A percentile compares a stretch with the other conserved stretches of the same genome.
Conservation (phyloP, 2,888 invertebrate species). For the Physocephala rufipes region DNA sequence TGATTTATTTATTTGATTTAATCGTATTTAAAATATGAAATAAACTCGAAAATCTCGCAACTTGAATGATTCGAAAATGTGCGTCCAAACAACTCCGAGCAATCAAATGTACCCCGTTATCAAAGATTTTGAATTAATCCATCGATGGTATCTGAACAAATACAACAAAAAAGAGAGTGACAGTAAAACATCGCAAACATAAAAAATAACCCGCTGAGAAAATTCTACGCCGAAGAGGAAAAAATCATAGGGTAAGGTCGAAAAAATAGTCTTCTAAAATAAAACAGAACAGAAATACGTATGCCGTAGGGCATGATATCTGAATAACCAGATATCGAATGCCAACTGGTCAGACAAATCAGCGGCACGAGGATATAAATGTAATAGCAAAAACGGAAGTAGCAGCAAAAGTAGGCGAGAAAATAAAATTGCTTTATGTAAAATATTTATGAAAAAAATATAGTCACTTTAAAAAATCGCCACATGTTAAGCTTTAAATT, state of each 20-base stretch:
- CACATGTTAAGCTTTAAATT: too few relatives aligned
- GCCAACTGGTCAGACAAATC: neutral
- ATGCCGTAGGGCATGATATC: neutral
- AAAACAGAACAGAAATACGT: neutral
- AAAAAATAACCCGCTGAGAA: constrained; percentile 3
- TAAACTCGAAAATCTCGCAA: too few relatives aligned
- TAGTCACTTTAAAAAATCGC: too few relatives aligned
- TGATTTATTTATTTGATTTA: too few relatives aligned
- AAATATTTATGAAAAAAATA: too few relatives aligned
- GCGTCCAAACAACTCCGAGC: too few relatives aligned
- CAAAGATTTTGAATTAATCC: too few relatives aligned
- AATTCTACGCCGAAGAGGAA: neutral
- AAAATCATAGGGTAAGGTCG: neutral
- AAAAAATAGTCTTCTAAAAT: neutral
- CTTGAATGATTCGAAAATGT: too few relatives aligned
- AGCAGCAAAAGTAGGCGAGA: neutral
- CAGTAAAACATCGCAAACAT: neutral
- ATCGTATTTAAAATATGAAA: too few relatives aligned
- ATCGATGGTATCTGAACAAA: too few relatives aligned
- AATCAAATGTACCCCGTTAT: too few relatives aligned
- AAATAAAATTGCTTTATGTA: neutral
- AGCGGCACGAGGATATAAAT: neutral
- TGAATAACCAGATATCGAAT: constrained; percentile 17
- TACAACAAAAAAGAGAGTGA: neutral
- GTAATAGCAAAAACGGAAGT: neutral